Evolutionary conservation across 2,113 vertebrate genomes (phyloP).

Genomic region (Etheostoma cragini): DNA sequence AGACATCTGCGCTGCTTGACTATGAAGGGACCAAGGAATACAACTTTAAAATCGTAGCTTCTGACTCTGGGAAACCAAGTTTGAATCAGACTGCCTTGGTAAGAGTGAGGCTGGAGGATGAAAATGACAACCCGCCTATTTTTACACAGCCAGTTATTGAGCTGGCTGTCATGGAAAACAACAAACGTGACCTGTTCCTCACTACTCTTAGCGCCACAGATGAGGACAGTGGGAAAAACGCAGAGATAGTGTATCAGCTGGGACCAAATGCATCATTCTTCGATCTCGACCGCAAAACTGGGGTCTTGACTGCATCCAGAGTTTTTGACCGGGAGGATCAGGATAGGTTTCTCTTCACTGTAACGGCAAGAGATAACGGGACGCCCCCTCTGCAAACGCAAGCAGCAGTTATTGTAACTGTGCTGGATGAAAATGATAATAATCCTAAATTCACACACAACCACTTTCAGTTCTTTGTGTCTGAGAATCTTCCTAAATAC

Average conservation of each 20-base stretch:
- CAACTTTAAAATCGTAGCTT: slow-evolving; percentile 98
- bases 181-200: slow-evolving; percentile 96
- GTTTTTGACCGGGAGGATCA: slow-evolving; percentile 98
- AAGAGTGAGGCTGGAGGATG: slow-evolving; percentile 96
- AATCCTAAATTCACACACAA: slow-evolving; percentile 99
- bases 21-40: slow-evolving; percentile 99
- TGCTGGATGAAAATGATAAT: slow-evolving; percentile 98
- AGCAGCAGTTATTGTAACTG: slow-evolving; percentile 96
- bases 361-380: slow-evolving; percentile 97
- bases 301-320: slow-evolving; percentile 95
- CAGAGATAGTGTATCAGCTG: slow-evolving; percentile 98
- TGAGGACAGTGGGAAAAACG: slow-evolving; percentile 98
- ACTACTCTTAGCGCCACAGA: slow-evolving; percentile 97
- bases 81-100: slow-evolving; percentile 98
- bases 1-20: slow-evolving; percentile 97
- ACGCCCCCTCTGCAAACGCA: slow-evolving; percentile 97
- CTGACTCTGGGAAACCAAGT: slow-evolving; percentile 97
- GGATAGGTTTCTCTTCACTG: slow-evolving; percentile 96
- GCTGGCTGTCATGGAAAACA: slow-evolving; percentile 98
- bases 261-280: slow-evolving; percentile 99
- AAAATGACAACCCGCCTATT: slow-evolving; percentile 98
- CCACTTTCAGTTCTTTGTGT: slow-evolving; percentile 99
- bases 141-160: slow-evolving; percentile 99
- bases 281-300: slow-evolving; percentile 97
- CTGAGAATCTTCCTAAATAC: slow-evolving; percentile 98